Percentiles rank a stretch among this genome's conserved stretches.
phyloP scores from a whole-genome alignment of 2,797 vertebrate species.

The Sardinella longiceps region DNA sequence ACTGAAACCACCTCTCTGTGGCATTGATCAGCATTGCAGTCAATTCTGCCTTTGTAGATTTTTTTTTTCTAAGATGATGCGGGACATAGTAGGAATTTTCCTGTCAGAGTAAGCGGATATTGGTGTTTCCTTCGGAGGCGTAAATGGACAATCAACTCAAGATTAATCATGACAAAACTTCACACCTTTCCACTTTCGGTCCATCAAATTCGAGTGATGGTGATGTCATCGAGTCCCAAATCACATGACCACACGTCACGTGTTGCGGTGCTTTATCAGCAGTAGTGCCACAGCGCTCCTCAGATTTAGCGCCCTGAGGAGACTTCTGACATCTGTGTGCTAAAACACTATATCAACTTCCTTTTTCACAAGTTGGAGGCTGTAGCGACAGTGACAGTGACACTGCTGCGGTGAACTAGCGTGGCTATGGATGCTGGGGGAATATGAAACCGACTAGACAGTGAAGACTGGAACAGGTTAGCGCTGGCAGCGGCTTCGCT shows the following conservation, averaged over 20 bases:
- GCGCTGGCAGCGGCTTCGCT: background rate
- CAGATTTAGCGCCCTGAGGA: background rate
- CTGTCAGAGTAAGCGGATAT: too few relatives aligned
- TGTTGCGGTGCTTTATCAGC: slow-evolving; percentile 1
- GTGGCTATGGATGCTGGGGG: background rate
- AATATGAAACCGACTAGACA: background rate
- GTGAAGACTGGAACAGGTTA: background rate
- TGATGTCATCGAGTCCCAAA: background rate
- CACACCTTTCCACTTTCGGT: background rate
- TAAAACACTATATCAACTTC: background rate
- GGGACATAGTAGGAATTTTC: too few relatives aligned
- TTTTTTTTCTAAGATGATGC: too few relatives aligned
- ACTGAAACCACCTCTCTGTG: too few relatives aligned
- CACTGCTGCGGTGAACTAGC: background rate
- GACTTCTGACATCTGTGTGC: background rate
- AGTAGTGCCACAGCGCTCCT: background rate
- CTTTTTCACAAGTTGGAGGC: background rate
- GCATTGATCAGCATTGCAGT: too few relatives aligned
- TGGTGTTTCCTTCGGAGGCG: too few relatives aligned
- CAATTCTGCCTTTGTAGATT: too few relatives aligned
- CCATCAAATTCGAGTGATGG: background rate
- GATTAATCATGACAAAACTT: too few relatives aligned
- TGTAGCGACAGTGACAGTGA: background rate
- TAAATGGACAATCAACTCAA: too few relatives aligned
- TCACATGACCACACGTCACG: slow-evolving; percentile 1